Evolutionary conservation across 1,140 invertebrate genomes (phyloP).

Genomic region (Atopsyche davidsoni): DNA sequence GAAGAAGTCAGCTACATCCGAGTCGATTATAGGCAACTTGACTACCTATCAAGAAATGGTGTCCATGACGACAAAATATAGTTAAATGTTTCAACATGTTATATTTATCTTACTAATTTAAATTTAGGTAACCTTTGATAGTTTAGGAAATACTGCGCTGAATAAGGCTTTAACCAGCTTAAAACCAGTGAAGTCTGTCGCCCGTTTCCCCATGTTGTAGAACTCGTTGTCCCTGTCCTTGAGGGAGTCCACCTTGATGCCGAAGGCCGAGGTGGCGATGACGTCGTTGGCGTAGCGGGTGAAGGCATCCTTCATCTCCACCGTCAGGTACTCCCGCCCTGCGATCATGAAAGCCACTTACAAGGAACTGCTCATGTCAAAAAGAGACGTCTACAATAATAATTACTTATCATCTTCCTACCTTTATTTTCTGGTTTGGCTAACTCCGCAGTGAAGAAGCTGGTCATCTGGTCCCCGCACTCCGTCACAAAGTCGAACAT

Average conservation of each 20-base stretch:
- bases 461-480: slow-evolving; percentile 30
- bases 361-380: background rate
- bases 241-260: slow-evolving; percentile 45
- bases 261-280: slow-evolving; percentile 48
- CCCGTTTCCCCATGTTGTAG: slow-evolving; percentile 38
- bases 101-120: no score
- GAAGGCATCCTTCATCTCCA: slow-evolving; percentile 44
- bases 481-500: slow-evolving; percentile 46
- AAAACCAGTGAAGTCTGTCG: slow-evolving; percentile 34
- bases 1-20: slow-evolving; percentile 9
- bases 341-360: background rate
- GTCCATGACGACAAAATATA: background rate
- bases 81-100: no score
- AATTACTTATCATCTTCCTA: no score
- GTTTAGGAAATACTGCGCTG: background rate
- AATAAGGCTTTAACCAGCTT: slow-evolving; percentile 33
- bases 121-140: slow-evolving; percentile 8
- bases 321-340: slow-evolving; percentile 5
- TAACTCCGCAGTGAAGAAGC: slow-evolving; percentile 15
- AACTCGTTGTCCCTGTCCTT: slow-evolving; percentile 44
- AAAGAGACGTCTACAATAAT: background rate
- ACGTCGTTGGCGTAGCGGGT: slow-evolving; percentile 45
- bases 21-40: background rate
- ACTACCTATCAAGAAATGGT: slow-evolving; percentile 8
- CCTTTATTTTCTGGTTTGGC: background rate